phyloP scores from a whole-genome alignment of 2,113 vertebrate species.

The Tricholaema leucomelas region DNA sequence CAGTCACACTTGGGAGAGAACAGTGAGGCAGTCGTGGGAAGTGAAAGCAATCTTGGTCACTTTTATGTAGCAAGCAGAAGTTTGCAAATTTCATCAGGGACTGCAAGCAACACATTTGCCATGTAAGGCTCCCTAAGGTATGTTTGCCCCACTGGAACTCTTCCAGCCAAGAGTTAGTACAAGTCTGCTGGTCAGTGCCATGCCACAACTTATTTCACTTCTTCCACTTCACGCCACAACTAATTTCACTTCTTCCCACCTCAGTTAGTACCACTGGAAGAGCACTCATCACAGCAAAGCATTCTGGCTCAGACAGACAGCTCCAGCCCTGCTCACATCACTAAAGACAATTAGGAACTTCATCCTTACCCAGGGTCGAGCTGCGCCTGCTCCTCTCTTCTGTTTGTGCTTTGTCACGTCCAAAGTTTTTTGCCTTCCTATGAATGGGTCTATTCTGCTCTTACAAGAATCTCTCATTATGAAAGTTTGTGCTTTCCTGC shows the following conservation, averaged over 20 bases:
- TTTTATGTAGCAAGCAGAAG: neutral
- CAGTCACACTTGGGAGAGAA: neutral
- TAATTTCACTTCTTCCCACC: neutral
- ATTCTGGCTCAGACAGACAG: neutral
- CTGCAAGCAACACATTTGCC: neutral
- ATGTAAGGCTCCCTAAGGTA: neutral
- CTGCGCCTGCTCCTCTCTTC: neutral
- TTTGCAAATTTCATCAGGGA: neutral
- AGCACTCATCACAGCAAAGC: neutral
- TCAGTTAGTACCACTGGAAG: neutral
- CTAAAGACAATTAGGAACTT: neutral
- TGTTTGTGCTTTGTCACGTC: neutral
- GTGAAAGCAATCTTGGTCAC: neutral
- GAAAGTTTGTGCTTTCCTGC: neutral
- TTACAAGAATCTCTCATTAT: neutral
- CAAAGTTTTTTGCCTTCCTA: neutral
- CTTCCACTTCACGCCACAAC: too few species aligned
- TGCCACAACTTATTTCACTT: neutral
- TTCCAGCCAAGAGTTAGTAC: neutral
- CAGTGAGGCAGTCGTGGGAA: neutral
- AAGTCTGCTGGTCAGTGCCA: neutral
- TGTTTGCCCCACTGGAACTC: neutral
- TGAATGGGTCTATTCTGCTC: neutral
- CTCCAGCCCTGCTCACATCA: neutral
- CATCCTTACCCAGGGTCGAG: neutral